Percentiles rank a stretch among this genome's conserved stretches.
Conservation (phyloP, 2,797 vertebrate species). For the Myripristis jacobus region DNA sequence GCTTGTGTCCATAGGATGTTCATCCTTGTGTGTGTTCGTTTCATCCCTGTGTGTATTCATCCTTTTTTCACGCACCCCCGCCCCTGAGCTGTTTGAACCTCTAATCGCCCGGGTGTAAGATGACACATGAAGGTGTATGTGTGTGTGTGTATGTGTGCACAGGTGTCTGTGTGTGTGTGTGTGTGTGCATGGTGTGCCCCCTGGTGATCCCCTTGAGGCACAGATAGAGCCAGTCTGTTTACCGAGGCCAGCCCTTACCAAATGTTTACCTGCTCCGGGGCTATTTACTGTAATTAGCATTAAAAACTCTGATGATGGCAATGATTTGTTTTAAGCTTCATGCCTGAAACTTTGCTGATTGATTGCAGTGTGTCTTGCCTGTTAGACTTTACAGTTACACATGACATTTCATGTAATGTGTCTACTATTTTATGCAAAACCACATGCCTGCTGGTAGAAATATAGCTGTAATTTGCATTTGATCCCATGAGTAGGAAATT, state of each 20-base stretch:
- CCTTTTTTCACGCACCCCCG: slow-evolving; percentile 34
- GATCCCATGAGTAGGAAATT: not conserved
- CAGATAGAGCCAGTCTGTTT: slow-evolving; percentile 49
- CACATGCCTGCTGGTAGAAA: not conserved
- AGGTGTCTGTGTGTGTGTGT: slow-evolving; percentile 6
- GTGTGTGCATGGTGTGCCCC: slow-evolving; percentile 22
- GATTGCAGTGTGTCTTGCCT: not conserved
- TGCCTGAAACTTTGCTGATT: too few species aligned
- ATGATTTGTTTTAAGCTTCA: slow-evolving; percentile 3
- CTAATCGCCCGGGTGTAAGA: slow-evolving; percentile 41
- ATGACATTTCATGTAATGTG: not conserved
- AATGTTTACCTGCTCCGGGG: slow-evolving; percentile 52
- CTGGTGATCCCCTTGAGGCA: slow-evolving; percentile 37
- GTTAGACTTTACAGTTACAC: too few species aligned
- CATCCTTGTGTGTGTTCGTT: slow-evolving; percentile 80
- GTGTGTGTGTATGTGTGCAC: slow-evolving; percentile 7
- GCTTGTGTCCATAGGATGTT: slow-evolving; percentile 80
- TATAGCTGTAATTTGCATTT: not conserved
- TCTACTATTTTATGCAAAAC: not conserved
- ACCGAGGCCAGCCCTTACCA: slow-evolving; percentile 48
- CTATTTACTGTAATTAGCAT: slow-evolving; percentile 24
- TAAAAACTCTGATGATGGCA: not conserved
- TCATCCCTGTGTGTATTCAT: slow-evolving; percentile 48
- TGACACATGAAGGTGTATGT: slow-evolving; percentile 33
- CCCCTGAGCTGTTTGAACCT: slow-evolving; percentile 59